A percentile compares a stretch with the other conserved stretches of the same genome.
phyloP scores from a whole-genome alignment of 1,140 invertebrate species.

The Sipha flava region DNA sequence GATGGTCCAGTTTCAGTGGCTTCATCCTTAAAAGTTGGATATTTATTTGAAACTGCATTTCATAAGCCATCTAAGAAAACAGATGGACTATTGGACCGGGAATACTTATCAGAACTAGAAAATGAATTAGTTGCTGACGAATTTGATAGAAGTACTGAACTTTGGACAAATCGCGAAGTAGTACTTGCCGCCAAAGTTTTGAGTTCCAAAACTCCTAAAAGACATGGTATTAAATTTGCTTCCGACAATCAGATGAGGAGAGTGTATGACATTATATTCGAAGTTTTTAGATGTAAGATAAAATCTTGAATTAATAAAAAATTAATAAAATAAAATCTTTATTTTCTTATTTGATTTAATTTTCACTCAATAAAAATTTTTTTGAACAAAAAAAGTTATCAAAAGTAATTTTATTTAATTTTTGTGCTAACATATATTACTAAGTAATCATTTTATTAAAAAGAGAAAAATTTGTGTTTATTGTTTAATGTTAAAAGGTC shows the following conservation, averaged over 20 bases:
- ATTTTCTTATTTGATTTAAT: too few species aligned
- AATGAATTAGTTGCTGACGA: neutral
- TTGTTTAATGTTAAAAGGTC: too few species aligned
- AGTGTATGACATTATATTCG: slow-evolving; percentile 24
- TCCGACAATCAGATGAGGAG: slow-evolving; percentile 13
- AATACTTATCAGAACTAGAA: neutral
- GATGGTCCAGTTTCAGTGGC: neutral
- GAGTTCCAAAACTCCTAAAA: neutral
- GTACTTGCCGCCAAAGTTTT: neutral
- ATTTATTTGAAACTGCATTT: neutral
- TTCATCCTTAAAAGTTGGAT: neutral
- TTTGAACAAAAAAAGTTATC: too few species aligned
- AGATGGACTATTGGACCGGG: neutral
- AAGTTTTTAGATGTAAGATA: slow-evolving; percentile 13
- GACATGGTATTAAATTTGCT: slow-evolving; percentile 2
- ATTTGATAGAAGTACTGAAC: slow-evolving; percentile 3
- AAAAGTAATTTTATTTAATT: too few species aligned
- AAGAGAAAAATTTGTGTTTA: too few species aligned
- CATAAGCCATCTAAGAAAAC: neutral
- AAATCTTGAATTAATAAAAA: too few species aligned
- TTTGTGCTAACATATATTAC: too few species aligned
- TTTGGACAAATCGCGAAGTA: neutral
- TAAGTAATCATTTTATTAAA: too few species aligned
- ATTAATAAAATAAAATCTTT: too few species aligned
- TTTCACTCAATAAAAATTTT: too few species aligned